Conservation (phyloP, 2,797 vertebrate species). For the Bradypus variegatus region DNA sequence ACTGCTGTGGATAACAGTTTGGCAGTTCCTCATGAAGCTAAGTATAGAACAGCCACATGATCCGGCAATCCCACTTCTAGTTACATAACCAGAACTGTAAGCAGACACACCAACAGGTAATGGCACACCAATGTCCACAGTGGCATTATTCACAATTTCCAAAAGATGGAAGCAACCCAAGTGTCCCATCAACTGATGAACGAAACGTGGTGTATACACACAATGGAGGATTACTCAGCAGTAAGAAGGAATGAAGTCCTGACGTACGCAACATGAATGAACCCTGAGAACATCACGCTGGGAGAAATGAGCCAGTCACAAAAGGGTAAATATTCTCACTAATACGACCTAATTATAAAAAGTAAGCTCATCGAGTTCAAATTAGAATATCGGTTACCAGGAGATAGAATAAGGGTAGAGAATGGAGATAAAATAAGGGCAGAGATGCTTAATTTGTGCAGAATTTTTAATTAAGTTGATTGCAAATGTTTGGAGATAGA, state of each 20-base stretch:
- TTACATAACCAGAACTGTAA: background rate
- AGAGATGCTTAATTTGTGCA: too few relatives aligned
- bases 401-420: too few relatives aligned
- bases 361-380: background rate
- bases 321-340: background rate
- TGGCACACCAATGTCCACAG: background rate
- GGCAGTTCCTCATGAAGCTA: background rate
- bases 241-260: background rate
- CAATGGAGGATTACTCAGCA: background rate
- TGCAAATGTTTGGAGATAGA: too few relatives aligned
- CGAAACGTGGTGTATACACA: background rate
- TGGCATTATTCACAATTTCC: too few relatives aligned
- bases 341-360: background rate
- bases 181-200: background rate
- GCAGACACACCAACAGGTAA: background rate
- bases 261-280: background rate
- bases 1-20: background rate
- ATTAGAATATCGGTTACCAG: background rate
- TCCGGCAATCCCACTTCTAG: background rate
- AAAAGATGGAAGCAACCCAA: background rate
- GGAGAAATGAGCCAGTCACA: background rate
- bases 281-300: background rate
- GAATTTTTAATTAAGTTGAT: too few relatives aligned
- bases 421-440: too few relatives aligned
- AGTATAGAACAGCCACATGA: background rate